Conservation (phyloP, 2,888 invertebrate genomes). For the Tineola bisselliella region DNA sequence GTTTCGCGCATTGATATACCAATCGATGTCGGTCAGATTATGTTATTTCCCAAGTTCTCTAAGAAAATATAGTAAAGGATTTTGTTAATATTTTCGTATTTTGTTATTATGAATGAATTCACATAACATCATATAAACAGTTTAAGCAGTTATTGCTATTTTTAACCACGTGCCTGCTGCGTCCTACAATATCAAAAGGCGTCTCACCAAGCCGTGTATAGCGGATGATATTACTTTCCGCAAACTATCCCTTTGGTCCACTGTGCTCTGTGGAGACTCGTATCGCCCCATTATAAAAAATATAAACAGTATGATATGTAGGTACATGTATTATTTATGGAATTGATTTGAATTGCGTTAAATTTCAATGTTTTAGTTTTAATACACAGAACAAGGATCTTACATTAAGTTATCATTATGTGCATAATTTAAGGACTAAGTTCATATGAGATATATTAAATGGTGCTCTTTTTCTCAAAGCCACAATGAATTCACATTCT, state of each 20-base stretch:
- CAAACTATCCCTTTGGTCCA: no score
- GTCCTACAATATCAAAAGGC: no score
- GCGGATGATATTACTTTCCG: no score
- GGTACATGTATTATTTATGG: no score
- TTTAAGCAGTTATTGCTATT: no score
- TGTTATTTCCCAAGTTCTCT: background rate
- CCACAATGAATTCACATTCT: constrained; percentile 11
- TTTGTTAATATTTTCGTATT: background rate
- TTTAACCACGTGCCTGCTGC: no score
- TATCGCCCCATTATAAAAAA: no score
- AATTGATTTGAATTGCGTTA: no score
- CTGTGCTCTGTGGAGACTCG: no score
- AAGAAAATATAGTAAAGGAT: background rate
- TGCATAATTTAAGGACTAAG: background rate
- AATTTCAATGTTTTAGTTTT: background rate
- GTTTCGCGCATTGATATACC: background rate
- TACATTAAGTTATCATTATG: background rate
- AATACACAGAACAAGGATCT: background rate
- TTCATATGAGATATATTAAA: background rate
- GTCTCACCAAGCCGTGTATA: no score
- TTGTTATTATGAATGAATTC: background rate
- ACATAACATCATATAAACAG: no score
- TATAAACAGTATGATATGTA: no score
- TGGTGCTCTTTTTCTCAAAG: background rate
- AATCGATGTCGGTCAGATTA: background rate